Evolutionary conservation across 2,888 invertebrate genomes (phyloP), one percentile per base, ranked within the genome.

Genomic region (Ceratothoa steindachneri): DNA sequence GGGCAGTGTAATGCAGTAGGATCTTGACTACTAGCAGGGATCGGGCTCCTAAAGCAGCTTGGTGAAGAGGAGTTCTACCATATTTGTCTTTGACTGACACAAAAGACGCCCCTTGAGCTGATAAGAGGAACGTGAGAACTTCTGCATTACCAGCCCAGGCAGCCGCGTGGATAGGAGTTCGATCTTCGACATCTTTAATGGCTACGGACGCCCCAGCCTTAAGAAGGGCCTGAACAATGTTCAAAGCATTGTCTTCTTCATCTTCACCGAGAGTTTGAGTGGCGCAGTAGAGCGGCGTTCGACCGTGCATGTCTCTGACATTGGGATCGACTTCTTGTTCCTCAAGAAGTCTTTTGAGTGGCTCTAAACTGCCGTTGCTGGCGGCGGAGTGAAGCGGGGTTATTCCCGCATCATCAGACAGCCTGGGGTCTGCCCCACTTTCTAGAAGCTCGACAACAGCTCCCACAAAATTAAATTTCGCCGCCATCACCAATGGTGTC

Each of bases 401-500:
- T 9, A 74, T 68, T 29, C 84, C 82, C 22, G 88, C 88, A 70
- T 82, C 81, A 30, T 87, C 81, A 15, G 92, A 92, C 5, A 91
- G 90, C 82, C 92, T 90, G n/a, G 92, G 89, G 81, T 91, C 89
- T n/a, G 93, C 93, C 0, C 91, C 91, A 74, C 89, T 87, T 75
- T 28, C 55, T n/a, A 77, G 28, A 15, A 77, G 53, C 15, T 77
- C 70, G 15, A 41, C 29, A 31, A 77, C 72, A n/a, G 60, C 75
- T 30, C 75, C 77, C 30, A 68, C 1, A 52, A 72, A 77, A 30
- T 74, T 72, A 69, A 66, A 64, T 31, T 77, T 74, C 0, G 72
- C 74, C n/a, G 77, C 77, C 30, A 69, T 75, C 30, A 75, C 69
- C 24, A 77, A 67, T 1, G 70, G 72, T 72, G 92, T 90, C 74